Percentiles rank a stretch among this genome's conserved stretches.
These are phyloP conservation scores for Oegoconia quadripuncta DNA, from an alignment of 2,888 invertebrate genomes.

Conservation along the genomic window DNA sequence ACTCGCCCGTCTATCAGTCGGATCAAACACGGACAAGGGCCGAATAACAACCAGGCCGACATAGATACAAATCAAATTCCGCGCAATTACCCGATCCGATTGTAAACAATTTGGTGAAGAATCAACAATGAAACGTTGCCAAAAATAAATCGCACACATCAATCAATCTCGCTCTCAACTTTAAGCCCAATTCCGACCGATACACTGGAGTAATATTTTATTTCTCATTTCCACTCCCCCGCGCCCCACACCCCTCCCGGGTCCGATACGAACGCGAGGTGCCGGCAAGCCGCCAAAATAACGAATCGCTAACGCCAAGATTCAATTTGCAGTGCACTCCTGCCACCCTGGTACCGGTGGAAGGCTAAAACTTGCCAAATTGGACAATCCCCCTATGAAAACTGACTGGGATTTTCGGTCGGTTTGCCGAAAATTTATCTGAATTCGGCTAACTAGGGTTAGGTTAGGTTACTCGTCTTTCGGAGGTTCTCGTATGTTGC, in stretches of 20 bases:
- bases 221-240: slow-evolving; percentile 5
- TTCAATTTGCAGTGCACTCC: slow-evolving; percentile 57
- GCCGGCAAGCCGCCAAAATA: slow-evolving; percentile 33
- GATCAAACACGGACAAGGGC: too few relatives aligned
- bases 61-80: not conserved
- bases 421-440: slow-evolving; percentile 21
- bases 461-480: too few relatives aligned
- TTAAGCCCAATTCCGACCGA: slow-evolving; percentile 7
- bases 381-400: slow-evolving; percentile 39
- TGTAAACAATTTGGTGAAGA: too few relatives aligned
- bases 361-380: slow-evolving; percentile 53
- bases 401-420: slow-evolving; percentile 21
- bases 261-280: slow-evolving; percentile 7
- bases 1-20: too few relatives aligned
- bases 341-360: slow-evolving; percentile 31
- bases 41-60: too few relatives aligned
- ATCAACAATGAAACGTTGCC: not conserved
- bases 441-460: slow-evolving; percentile 23
- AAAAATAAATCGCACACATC: not conserved
- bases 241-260: slow-evolving; percentile 7
- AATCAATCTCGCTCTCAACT: slow-evolving; percentile 7
- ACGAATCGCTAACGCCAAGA: slow-evolving; percentile 45
- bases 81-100: too few relatives aligned
- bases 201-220: slow-evolving; percentile 10
- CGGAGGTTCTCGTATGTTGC: too few relatives aligned